Percentiles rank a stretch among this genome's conserved stretches.
Conservation (phyloP, 2,797 vertebrate genomes). For the Myiothlypis chrysogaster region DNA sequence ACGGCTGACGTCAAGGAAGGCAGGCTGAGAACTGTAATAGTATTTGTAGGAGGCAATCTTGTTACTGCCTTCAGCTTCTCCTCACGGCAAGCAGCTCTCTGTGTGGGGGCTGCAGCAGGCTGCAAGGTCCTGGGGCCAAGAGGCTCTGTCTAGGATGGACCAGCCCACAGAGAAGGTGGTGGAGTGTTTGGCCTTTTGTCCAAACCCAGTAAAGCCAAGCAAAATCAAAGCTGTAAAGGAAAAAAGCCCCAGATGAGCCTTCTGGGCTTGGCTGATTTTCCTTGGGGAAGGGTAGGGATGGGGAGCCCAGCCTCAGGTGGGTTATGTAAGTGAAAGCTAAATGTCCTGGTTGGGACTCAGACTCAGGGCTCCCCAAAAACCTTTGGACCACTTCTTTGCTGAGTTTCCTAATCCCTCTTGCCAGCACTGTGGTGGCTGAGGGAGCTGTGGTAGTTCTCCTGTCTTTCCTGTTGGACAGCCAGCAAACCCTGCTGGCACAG, state of each 20-base stretch:
- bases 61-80: background rate
- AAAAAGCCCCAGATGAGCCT: background rate
- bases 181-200: background rate
- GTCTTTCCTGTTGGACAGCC: accelerated
- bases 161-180: background rate
- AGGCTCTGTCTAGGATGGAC: accelerated
- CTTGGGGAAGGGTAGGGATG: background rate
- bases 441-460: background rate
- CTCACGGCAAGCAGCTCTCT: background rate
- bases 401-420: background rate
- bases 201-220: background rate
- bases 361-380: background rate
- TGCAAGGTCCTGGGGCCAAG: background rate
- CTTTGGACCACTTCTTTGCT: background rate
- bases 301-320: background rate
- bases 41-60: conserved; percentile 46
- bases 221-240: background rate
- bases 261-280: background rate
- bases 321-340: background rate
- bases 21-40: conserved; percentile 25
- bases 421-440: accelerated
- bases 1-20: conserved; percentile 28
- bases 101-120: background rate
- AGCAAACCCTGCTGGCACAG: accelerated
- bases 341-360: background rate